Evolutionary conservation across 2,113 vertebrate genomes (phyloP).

Genomic region (Pagrus major): DNA sequence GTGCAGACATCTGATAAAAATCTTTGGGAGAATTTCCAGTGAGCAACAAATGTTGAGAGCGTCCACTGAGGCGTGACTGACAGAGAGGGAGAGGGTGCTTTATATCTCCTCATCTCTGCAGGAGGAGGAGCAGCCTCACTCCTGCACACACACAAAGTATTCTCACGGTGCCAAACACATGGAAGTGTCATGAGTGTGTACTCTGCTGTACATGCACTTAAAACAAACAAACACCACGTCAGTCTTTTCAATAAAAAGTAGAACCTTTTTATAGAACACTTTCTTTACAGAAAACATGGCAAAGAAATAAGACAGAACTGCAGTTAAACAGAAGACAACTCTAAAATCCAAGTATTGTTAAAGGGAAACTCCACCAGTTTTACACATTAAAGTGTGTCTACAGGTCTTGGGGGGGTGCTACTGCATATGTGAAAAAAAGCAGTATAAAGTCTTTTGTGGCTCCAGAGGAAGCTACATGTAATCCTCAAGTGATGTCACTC

Average conservation of each 20-base stretch:
- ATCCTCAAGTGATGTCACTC: too few relatives aligned
- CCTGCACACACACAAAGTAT: not conserved
- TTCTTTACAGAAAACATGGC: not conserved
- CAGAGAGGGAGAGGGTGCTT: conserved; percentile 23
- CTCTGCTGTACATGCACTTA: not conserved
- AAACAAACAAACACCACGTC: not conserved
- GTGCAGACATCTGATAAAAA: not conserved
- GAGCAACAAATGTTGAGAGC: conserved; percentile 13
- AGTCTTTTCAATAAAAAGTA: not conserved
- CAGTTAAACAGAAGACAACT: not conserved
- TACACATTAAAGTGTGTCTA: too few relatives aligned
- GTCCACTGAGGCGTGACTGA: not conserved
- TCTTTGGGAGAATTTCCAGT: not conserved
- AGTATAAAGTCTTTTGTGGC: too few relatives aligned
- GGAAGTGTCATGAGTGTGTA: not conserved
- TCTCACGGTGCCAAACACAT: not conserved
- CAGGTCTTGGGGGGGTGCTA: too few relatives aligned
- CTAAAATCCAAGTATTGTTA: too few relatives aligned
- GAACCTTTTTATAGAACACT: not conserved
- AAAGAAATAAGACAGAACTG: not conserved
- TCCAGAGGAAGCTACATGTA: too few relatives aligned
- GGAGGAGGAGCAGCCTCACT: conserved; percentile 71
- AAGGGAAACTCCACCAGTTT: too few relatives aligned
- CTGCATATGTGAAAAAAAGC: too few relatives aligned
- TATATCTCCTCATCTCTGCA: conserved; percentile 37